Conservation (phyloP, 1,140 invertebrate species). For the Aphelinus atriplicis region DNA sequence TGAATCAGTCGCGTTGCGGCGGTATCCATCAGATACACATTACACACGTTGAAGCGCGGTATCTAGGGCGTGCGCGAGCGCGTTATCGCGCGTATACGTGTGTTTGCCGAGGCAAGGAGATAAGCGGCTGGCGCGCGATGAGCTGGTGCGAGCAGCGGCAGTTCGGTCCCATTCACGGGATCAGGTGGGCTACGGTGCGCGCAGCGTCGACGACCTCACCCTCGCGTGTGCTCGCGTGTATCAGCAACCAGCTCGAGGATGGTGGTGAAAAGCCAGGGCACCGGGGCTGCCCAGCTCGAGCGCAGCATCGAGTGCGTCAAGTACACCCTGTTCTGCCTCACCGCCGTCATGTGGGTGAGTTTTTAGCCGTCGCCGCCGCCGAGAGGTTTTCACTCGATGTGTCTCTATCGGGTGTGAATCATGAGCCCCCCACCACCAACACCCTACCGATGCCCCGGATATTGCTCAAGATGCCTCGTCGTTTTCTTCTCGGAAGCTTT, state of each 20-base stretch:
- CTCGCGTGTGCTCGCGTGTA: constrained; percentile 8
- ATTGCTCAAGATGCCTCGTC: constrained; percentile 5
- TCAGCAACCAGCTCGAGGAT: constrained; percentile 39
- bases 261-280: constrained; percentile 55
- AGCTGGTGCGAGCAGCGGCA: constrained; percentile 38
- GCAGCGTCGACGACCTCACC: not conserved
- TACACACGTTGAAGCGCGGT: constrained; percentile 10
- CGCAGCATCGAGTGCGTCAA: constrained; percentile 76
- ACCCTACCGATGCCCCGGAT: not conserved
- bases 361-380: constrained; percentile 7
- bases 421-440: too few relatives aligned
- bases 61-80: constrained; percentile 54
- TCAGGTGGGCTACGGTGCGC: constrained; percentile 2
- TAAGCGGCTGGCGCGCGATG: constrained; percentile 19
- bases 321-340: constrained; percentile 77
- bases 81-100: constrained; percentile 54
- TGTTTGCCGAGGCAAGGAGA: constrained; percentile 59
- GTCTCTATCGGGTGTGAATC: not conserved
- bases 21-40: constrained; percentile 3
- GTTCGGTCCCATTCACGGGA: not conserved
- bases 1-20: too few relatives aligned
- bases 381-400: not conserved
- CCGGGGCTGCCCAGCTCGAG: constrained; percentile 68
- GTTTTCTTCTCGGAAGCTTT: not conserved
- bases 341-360: constrained; percentile 76